Evolutionary conservation across 2,113 vertebrate genomes (phyloP).

Genomic region (Lagopus muta): DNA sequence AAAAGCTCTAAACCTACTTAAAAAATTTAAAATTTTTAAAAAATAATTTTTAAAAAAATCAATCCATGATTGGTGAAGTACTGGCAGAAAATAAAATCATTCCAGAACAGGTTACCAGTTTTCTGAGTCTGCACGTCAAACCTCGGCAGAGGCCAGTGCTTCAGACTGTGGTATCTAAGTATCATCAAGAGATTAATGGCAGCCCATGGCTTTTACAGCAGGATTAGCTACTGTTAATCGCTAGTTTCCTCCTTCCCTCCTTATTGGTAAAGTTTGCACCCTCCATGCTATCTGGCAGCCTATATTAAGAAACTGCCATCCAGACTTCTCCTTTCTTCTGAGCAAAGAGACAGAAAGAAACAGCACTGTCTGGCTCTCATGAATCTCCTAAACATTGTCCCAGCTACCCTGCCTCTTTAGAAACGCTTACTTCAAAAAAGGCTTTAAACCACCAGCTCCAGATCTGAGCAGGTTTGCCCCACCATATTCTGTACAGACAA

Average conservation of each 20-base stretch:
- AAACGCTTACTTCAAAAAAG: not conserved
- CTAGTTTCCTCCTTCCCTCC: not conserved
- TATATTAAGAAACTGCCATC: constrained; percentile 29
- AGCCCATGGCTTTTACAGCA: not conserved
- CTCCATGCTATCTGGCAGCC: not conserved
- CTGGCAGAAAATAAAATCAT: not conserved
- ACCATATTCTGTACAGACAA: not conserved
- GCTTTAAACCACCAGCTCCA: not conserved
- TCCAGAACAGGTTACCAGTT: not conserved
- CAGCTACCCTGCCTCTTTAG: not conserved
- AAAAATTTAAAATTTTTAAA: not conserved
- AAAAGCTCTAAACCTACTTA: not conserved
- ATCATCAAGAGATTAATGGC: not conserved
- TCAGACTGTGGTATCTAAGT: not conserved
- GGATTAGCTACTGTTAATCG: not conserved
- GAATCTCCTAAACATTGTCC: not conserved
- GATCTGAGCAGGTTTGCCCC: not conserved
- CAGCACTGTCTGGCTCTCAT: not conserved
- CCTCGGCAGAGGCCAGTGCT: not conserved
- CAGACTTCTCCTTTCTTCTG: constrained; percentile 49
- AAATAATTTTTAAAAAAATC: not conserved
- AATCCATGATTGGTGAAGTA: not conserved
- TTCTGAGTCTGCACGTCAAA: not conserved
- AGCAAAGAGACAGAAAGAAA: not conserved
- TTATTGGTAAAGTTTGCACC: not conserved